A percentile compares a stretch with the other conserved stretches of the same genome.
phyloP scores from a whole-genome alignment of 2,113 vertebrate genomes.

The Centropristis striata region DNA sequence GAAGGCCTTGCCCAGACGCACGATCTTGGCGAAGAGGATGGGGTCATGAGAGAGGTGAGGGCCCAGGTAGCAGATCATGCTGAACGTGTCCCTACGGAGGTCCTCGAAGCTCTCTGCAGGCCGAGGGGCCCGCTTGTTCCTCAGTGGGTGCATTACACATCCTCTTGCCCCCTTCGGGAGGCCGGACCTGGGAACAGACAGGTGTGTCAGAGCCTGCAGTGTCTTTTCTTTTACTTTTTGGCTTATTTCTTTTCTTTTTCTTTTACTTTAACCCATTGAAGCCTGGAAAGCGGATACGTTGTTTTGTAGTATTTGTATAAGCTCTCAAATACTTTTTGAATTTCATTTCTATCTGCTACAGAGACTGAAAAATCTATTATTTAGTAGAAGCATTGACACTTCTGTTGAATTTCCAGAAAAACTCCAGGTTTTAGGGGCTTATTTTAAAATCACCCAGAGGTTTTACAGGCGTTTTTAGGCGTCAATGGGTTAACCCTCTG shows the following conservation, averaged over 20 bases:
- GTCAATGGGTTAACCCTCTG: too few species aligned
- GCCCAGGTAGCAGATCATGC: constrained; percentile 96
- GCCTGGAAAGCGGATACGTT: too few species aligned
- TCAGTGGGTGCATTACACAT: constrained; percentile 85
- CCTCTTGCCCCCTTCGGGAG: constrained; percentile 97
- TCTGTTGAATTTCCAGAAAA: too few species aligned
- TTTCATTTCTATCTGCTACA: too few species aligned
- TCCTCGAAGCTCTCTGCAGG: constrained; percentile 94
- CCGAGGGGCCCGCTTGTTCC: constrained; percentile 90
- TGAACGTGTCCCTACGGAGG: constrained; percentile 93
- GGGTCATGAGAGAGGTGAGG: constrained; percentile 97
- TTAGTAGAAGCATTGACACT: too few species aligned
- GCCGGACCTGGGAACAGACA: constrained; percentile 86
- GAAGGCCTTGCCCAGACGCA: constrained; percentile 96
- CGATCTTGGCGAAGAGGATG: constrained; percentile 96
- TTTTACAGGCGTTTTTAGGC: too few species aligned
- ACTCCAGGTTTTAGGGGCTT: too few species aligned
- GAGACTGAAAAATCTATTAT: too few species aligned
- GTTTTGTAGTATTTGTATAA: too few species aligned
- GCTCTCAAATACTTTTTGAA: too few species aligned
- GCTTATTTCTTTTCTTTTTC: background rate
- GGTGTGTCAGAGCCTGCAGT: background rate
- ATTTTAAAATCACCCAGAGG: too few species aligned
- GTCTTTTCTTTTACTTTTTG: background rate
- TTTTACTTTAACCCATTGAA: background rate